Evolutionary conservation across 2,888 invertebrate genomes (phyloP).

Genomic region (Rhingia rostrata): DNA sequence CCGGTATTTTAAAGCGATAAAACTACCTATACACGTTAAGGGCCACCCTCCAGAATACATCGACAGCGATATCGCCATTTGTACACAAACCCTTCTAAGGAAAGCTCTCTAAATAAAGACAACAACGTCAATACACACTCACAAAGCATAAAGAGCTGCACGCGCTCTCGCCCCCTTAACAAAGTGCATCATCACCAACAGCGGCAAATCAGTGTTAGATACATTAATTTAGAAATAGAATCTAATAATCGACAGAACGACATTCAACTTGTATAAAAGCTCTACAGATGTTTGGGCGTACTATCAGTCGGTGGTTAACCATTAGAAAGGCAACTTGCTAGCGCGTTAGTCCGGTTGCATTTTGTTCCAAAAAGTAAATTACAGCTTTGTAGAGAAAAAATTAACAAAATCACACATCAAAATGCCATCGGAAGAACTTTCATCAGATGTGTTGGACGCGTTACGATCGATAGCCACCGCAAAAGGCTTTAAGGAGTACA

Average conservation of each 20-base stretch:
- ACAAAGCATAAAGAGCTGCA: not conserved
- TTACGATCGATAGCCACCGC: slow-evolving; percentile 19
- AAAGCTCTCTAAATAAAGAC: slow-evolving; percentile 26
- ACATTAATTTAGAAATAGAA: slow-evolving; percentile 60
- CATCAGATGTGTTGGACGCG: slow-evolving; percentile 40
- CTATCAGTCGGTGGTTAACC: slow-evolving; percentile 64
- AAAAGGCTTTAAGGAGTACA: slow-evolving; percentile 27
- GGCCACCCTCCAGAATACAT: slow-evolving; percentile 9
- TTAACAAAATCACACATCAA: slow-evolving; percentile 1
- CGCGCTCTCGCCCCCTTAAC: slow-evolving; percentile 15
- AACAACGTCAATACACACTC: slow-evolving; percentile 12
- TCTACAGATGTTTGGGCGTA: slow-evolving; percentile 51
- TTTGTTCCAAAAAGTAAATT: not conserved
- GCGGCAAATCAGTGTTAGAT: slow-evolving; percentile 37
- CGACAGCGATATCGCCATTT: not conserved
- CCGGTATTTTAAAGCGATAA: slow-evolving; percentile 12
- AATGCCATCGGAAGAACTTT: slow-evolving; percentile 43
- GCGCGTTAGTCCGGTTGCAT: slow-evolving; percentile 2
- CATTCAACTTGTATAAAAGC: slow-evolving; percentile 65
- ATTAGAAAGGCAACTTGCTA: slow-evolving; percentile 59
- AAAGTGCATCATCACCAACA: slow-evolving; percentile 36
- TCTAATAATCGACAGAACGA: slow-evolving; percentile 46
- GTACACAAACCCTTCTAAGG: not conserved
- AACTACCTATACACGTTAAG: not conserved
- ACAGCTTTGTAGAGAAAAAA: slow-evolving; percentile 6